Conservation (phyloP, 2,113 vertebrate genomes). For the Eulacestoma nigropectus region DNA sequence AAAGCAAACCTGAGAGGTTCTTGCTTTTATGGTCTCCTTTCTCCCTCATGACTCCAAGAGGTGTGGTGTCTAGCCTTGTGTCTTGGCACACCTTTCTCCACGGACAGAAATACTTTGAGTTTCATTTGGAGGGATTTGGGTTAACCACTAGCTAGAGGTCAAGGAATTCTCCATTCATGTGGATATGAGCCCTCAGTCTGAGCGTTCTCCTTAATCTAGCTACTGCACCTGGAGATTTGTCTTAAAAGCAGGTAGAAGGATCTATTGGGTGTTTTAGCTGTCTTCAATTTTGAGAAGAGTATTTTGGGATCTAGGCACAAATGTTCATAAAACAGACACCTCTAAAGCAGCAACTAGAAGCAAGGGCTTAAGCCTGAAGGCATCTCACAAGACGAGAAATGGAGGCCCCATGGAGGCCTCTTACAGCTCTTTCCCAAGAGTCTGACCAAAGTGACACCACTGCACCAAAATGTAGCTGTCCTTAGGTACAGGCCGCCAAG, state of each 20-base stretch:
- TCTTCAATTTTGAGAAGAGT: not conserved
- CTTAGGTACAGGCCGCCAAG: not conserved
- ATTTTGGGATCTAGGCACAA: not conserved
- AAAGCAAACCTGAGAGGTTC: not conserved
- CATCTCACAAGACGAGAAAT: not conserved
- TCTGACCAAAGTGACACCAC: not conserved
- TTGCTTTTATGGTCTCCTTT: not conserved
- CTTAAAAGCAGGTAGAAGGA: not conserved
- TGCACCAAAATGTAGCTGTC: not conserved
- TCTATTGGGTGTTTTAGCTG: not conserved
- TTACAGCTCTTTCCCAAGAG: not conserved
- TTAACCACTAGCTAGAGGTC: not conserved
- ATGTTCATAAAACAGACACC: not conserved
- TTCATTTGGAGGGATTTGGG: not conserved
- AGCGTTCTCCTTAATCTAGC: not conserved
- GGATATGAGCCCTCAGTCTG: not conserved
- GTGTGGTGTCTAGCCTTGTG: not conserved
- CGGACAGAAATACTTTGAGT: not conserved
- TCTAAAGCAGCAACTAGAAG: not conserved
- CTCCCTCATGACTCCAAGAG: not conserved
- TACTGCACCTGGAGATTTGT: not conserved
- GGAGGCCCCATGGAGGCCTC: not conserved
- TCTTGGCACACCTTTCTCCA: not conserved
- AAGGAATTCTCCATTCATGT: not conserved
- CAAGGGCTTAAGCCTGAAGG: not conserved